Base-by-base conservation (phyloP, 1,140 invertebrate genomes). In the Drosophila bocqueti region DNA sequence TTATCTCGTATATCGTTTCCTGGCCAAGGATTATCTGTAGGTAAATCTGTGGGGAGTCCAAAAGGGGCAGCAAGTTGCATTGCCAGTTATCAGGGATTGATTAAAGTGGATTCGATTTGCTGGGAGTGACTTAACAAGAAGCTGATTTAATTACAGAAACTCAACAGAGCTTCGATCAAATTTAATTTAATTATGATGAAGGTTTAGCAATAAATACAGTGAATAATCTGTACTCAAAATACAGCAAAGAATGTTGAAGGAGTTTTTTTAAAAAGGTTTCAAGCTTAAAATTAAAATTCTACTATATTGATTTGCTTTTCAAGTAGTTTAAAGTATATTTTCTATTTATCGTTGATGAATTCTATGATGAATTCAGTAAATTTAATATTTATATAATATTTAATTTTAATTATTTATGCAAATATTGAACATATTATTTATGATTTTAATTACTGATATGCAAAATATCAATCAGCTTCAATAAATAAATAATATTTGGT, bases 31-130 rank as follows among this genome's bases (percentile, higher is more conserved):
- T 57, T 57, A 40, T 57, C 54, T 40, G 9, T 40, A n/a, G 15
- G 21, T 40, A 24, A 57, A 43, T 45, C 38, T 7, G 26, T 0
- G 1, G 18, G 18, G 26, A 29, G 26, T 29, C 47, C 26, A 29
- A 47, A 21, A 6, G 3, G 2, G 26, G 15, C 15, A 21, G 16
- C 24, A 6, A 45, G 57, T n/a, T 67, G 34, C 64, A 64, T 8
- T 34, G 59, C 26, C 18, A 47, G 42, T 47, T 49, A 40, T 67
- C 40, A 11, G 34, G 18, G 50, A 16, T 66, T 43, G 46, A 43
- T 69, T 43, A 52, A 29, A 62, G 29, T 52, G 66, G 62, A 67
- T 69, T 67, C 26, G 26, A 57, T 40, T 49, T 52, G 29, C 63
- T 26, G 66, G 10, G 2, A 26, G 18, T 66, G 21, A 36, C 61